Evolutionary conservation across 2,113 vertebrate genomes (phyloP), one percentile per base, ranked within the genome.

Genomic region (Poicephalus meyeri): DNA sequence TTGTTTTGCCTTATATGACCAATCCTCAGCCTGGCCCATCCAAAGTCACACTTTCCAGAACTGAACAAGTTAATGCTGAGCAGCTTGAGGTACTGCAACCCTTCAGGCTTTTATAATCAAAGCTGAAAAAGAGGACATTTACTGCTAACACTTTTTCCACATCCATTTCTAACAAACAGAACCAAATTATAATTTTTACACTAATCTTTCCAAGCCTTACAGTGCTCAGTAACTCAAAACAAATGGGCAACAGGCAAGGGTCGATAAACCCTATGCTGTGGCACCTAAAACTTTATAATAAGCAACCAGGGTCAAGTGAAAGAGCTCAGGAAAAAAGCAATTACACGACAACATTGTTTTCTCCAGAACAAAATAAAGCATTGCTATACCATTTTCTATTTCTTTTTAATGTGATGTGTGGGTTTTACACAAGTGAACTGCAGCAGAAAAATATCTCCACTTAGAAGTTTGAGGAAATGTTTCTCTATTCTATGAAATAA

Each of bases 221-320:
- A 68, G 47, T 80, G 82, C 60, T 85, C 16, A 0, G 31, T 76
- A 63, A n/a, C 21, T 91, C 83, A 88, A 95, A 95, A 64, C 76
- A 91, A 88, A 88, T 41, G 41, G n/a, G 53, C 50, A 82, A 79
- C 69, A 79, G 81, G 64, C 52, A 89, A n/a, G 25, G 61, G 82
- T 88, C 69, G 8, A 64, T 87, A 91, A 95, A 81, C 65, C 25
- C 61, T 46, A 80, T 76, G 63, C 69, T 72, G 9, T 68, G 39
- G 72, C 72, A 79, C 39, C 90, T 86, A 84, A 94, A 88, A 68
- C 41, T 72, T 86, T 83, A 35, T 92, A 94, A 93, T 93, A 96
- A 96, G 56, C 65, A 86, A 41, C 33, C 31, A 81, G 52, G 83
- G 80, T 88, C 72, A 94, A 93, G 61, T 76, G 61, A 94, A 91